phyloP scores from a whole-genome alignment of 2,888 invertebrate genomes.

The Caenorhabditis sinica region DNA sequence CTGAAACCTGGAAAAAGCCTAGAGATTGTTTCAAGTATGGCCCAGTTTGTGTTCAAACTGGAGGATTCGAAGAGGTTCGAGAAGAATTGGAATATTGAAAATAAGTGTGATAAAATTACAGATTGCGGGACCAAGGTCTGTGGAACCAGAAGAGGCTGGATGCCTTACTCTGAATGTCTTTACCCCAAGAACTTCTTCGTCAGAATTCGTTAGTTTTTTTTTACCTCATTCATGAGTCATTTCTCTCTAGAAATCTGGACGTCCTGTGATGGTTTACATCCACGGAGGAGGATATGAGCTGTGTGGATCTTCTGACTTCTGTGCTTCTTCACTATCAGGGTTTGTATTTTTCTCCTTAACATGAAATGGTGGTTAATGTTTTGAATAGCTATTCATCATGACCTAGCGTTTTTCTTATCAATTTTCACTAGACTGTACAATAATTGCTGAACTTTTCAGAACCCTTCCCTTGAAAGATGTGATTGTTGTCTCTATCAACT shows the following conservation, averaged over 20 bases:
- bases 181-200: slow-evolving; percentile 47
- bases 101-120: slow-evolving; percentile 16
- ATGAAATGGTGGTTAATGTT: not conserved
- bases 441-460: slow-evolving; percentile 60
- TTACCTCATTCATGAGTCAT: not conserved
- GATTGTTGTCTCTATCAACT: slow-evolving; percentile 77
- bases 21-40: slow-evolving; percentile 70
- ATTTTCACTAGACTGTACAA: not conserved
- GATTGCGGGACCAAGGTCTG: slow-evolving; percentile 11
- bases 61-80: slow-evolving; percentile 30
- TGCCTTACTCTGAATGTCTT: slow-evolving; percentile 72
- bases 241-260: slow-evolving; percentile 9
- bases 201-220: slow-evolving; percentile 34
- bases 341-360: not conserved
- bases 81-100: not conserved
- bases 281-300: slow-evolving; percentile 61
- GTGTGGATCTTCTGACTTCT: slow-evolving; percentile 16
- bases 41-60: slow-evolving; percentile 59
- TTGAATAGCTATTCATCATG: not conserved
- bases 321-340: slow-evolving; percentile 52
- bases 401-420: not conserved
- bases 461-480: slow-evolving; percentile 79
- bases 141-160: slow-evolving; percentile 39
- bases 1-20: slow-evolving; percentile 55
- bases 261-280: slow-evolving; percentile 59